A percentile compares a stretch with the other conserved stretches of the same genome.
phyloP scores from a whole-genome alignment of 2,888 invertebrate genomes.

The Agriopis leucophaearia region DNA sequence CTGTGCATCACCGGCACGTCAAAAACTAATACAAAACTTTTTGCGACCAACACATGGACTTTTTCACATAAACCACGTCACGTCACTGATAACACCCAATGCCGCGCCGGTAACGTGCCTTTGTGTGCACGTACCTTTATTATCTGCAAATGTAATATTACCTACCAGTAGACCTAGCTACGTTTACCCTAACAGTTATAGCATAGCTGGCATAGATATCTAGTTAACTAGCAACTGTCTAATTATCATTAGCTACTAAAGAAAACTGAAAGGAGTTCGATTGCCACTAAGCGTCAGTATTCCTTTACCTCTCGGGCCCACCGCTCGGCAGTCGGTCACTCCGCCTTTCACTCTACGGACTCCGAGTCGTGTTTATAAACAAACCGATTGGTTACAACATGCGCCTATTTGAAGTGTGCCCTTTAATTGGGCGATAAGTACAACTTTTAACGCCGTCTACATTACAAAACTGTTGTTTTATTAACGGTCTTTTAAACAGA shows the following conservation, averaged over 20 bases:
- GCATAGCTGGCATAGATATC: neutral
- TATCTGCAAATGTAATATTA: neutral
- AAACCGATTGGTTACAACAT: constrained; percentile 51
- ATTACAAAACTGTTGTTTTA: neutral
- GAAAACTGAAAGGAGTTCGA: constrained; percentile 18
- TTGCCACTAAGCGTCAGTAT: constrained; percentile 17
- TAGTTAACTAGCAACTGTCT: neutral
- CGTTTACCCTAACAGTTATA: neutral
- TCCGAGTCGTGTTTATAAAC: constrained; percentile 41
- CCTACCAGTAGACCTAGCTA: neutral
- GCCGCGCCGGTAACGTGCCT: no score
- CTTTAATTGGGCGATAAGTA: constrained; percentile 50
- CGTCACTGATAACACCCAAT: no score
- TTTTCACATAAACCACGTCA: no score
- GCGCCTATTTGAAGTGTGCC: constrained; percentile 49
- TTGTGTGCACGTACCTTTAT: no score
- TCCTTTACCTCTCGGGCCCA: constrained; percentile 21
- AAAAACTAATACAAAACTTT: no score
- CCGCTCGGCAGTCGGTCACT: constrained; percentile 7
- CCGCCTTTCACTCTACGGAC: constrained; percentile 10
- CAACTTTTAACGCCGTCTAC: constrained; percentile 34
- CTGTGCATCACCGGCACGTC: no score
- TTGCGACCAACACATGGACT: no score
- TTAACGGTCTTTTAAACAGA: neutral
- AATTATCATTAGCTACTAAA: constrained; percentile 10